Evolutionary conservation across 2,797 vertebrate genomes (phyloP).

Genomic region (Pseudotriccus pelzelni): DNA sequence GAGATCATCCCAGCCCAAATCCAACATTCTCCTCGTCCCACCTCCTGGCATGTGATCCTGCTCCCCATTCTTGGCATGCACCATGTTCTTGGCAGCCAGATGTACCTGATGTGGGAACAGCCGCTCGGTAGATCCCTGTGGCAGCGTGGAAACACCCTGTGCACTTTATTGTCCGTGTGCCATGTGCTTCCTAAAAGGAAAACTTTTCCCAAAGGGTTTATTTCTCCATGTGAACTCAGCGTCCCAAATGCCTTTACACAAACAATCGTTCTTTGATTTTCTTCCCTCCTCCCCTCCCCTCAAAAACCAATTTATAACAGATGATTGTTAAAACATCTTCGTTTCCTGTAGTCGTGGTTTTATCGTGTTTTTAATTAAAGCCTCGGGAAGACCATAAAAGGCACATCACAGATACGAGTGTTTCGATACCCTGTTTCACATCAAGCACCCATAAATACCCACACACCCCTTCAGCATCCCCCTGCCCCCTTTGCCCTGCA

Average conservation of each 20-base stretch:
- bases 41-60: neutral
- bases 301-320: neutral
- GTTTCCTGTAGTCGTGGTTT: neutral
- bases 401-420: neutral
- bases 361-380: neutral
- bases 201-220: neutral
- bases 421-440: neutral
- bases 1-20: neutral
- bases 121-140: neutral
- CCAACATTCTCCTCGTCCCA: neutral
- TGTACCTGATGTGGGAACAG: neutral
- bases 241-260: neutral
- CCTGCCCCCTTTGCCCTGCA: neutral
- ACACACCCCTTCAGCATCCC: neutral
- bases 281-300: neutral
- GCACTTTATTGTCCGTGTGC: neutral
- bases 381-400: neutral
- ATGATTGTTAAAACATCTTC: slow-evolving; percentile 1
- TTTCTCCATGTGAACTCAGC: neutral
- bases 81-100: neutral
- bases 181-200: neutral
- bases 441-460: neutral
- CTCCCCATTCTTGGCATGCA: neutral
- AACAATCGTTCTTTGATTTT: neutral
- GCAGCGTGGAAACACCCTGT: neutral